Base-by-base conservation (phyloP, 2,888 invertebrate species). In the Stenichneumon culpator region DNA sequence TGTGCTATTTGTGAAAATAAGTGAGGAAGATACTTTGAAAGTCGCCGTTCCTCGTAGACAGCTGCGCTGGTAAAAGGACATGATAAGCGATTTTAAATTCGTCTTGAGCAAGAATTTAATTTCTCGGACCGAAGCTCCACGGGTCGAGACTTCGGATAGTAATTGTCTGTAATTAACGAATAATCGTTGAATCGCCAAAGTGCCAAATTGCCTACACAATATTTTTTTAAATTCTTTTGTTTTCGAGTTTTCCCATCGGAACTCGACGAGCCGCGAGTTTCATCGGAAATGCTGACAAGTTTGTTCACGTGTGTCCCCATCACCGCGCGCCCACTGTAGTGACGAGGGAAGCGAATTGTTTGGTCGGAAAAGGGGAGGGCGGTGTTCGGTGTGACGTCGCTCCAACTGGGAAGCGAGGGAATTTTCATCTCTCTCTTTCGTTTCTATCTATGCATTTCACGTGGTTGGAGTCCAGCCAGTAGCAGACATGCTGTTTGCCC, bases 391-490 rank as follows among this genome's bases (percentile, higher is more conserved):
- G 52, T 79, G 79, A 63, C 79, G 28, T 52, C n/a, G 65, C 60
- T 22, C 36, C 36, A 32, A 68, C 50, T 25, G 57, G 74, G 52
- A 6, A 57, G 36, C 67, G 19, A 47, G 44, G 16, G 44, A 47
- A 47, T 47, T 16, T 0, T 4, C 39, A 7, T 65, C 44, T 68
- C 28, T 63, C 28, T 50, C 16, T 54, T 67, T 47, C 5, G 50
- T 39, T 52, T 68, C 50, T 5, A 50, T 83, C 57, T 28, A 69
- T 47, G 44, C 63, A 25, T 32, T 57, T 50, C 73, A 22, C 28
- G 73, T 32, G 60, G 44, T 50, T 60, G 74, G 69, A 74, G 63
- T 70, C n/a, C 16, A 65, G 84, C 68, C 73, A 73, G 73, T 69
- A 52, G 19, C 39, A 28, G 69, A 83, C 67, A 73, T 68, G n/a